Conservation (phyloP, 1,140 invertebrate genomes). For the Fopius arisanus region DNA sequence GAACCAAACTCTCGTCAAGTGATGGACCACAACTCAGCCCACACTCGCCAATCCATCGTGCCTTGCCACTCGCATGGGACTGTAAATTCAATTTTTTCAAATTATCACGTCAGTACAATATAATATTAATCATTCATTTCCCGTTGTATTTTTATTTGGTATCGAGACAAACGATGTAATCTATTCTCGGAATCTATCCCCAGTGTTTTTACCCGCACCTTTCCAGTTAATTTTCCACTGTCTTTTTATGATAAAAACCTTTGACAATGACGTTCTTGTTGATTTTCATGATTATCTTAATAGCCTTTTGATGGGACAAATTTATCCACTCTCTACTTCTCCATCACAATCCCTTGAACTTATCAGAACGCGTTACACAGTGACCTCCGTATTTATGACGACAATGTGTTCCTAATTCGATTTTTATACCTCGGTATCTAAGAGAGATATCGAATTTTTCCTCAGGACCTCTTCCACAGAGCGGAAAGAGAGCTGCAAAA, state of each 20-base stretch:
- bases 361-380: not conserved
- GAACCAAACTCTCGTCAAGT: slow-evolving; percentile 56
- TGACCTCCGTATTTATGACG: not conserved
- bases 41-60: slow-evolving; percentile 77
- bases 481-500: too few relatives aligned
- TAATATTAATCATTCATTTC: not conserved
- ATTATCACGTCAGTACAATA: not conserved
- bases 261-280: not conserved
- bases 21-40: slow-evolving; percentile 60
- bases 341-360: not conserved
- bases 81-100: slow-evolving; percentile 64
- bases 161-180: not conserved
- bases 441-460: too few relatives aligned
- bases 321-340: not conserved
- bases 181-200: not conserved
- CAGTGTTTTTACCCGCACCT: not conserved
- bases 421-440: too few relatives aligned
- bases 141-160: too few relatives aligned
- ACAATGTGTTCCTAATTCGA: not conserved
- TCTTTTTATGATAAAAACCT: not conserved
- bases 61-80: slow-evolving; percentile 79
- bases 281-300: slow-evolving; percentile 12
- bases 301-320: not conserved
- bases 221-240: not conserved
- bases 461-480: too few relatives aligned